These are phyloP conservation scores for Scelioninae gen. 1 DNA, from an alignment of 2,888 invertebrate genomes.

Conservation along the genomic window DNA sequence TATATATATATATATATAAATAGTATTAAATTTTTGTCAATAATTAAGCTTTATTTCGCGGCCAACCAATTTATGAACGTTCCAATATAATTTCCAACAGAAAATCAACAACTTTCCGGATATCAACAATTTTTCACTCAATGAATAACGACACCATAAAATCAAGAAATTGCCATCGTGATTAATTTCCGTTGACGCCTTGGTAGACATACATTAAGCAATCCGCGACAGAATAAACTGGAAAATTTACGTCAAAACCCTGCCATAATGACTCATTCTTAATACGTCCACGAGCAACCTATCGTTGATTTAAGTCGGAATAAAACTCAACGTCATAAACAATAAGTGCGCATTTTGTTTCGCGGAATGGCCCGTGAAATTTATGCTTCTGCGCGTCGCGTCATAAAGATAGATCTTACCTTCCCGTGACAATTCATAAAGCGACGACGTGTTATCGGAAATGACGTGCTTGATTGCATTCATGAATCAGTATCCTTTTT, in stretches of 20 bases:
- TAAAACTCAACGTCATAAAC: conserved; percentile 55
- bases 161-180: conserved; percentile 6
- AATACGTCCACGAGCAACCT: conserved; percentile 22
- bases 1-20: no score
- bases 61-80: no score
- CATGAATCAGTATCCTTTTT: conserved; percentile 47
- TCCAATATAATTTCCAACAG: no score
- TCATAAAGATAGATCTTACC: conserved; percentile 57
- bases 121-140: no score
- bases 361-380: conserved; percentile 30
- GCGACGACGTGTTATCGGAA: conserved; percentile 51
- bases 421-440: conserved; percentile 49
- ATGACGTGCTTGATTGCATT: conserved; percentile 50
- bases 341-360: conserved; percentile 36
- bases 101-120: no score
- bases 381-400: conserved; percentile 48
- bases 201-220: conserved; percentile 1
- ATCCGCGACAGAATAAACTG: conserved; percentile 26
- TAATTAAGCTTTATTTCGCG: no score
- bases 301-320: conserved; percentile 51
- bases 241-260: conserved; percentile 34
- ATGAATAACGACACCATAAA: conserved; percentile 1
- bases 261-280: conserved; percentile 27
- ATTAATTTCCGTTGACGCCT: conserved; percentile 11
- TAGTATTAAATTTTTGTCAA: no score